Base-by-base conservation (phyloP, 2,888 invertebrate species). In the Eremobia ochroleuca region DNA sequence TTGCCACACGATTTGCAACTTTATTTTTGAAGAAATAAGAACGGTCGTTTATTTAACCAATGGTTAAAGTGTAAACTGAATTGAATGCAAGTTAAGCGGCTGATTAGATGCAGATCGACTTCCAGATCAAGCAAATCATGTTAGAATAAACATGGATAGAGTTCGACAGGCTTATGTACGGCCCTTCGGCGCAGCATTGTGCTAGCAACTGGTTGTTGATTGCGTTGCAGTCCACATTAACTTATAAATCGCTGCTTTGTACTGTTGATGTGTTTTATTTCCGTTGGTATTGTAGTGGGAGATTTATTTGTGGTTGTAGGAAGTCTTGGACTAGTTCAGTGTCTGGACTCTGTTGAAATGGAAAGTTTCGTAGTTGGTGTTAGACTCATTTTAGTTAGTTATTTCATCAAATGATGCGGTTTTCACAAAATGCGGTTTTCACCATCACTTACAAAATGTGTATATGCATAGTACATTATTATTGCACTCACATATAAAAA, bases 91-190 rank as follows among this genome's bases (percentile, higher is more conserved):
- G 83, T 85, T 88, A 89, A 87, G 89, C 85, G 87, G 78, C 83
- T 88, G 90, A 90, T 91, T 88, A 89, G 86, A 90, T 91, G 86
- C 87, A 88, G 79, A 86, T 85, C 84, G 73, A 90, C 91, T 91
- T 88, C 89, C 80, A 91, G 87, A 87, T 90, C 87, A 75, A 89
- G 90, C 87, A 91, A 90, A 91, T 92, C 91, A 91, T 92, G 91
- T 90, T 89, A 86, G 82, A 89, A 91, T 90, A 90, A 89, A 91
- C 89, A 87, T 83, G 85, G 86, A 86, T 87, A 86, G 74, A 70
- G 77, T 88, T 85, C 79, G 90, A 89, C 89, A 91, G 81, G 77
- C 83, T 84, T 87, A 81, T 77, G 79, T 76, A 80, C 70, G 76
- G 68, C 66, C 69, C 49, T 66, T 82, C 76, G 68, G 58, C 21